Evolutionary conservation across 2,797 vertebrate species (phyloP).

Genomic region (Myotis pilosus): DNA sequence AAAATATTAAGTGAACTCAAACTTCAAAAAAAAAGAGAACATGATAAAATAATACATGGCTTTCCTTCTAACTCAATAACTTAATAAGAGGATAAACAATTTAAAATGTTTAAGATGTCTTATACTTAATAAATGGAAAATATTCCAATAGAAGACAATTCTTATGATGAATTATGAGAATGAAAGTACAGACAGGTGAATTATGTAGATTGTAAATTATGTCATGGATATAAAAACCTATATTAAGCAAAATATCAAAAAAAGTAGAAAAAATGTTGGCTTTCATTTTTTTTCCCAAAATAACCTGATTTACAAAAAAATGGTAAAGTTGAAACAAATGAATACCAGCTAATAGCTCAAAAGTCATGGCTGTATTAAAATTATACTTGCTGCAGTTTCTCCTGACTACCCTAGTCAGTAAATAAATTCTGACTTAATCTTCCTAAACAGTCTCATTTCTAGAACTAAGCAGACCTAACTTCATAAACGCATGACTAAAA

Average conservation of each 20-base stretch:
- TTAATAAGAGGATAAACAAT: not conserved
- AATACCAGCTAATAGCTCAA: not conserved
- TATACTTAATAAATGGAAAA: not conserved
- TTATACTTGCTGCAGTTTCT: not conserved
- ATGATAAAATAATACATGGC: not conserved
- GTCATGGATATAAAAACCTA: not conserved
- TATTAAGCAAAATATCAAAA: slow-evolving; percentile 37
- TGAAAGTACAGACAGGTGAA: slow-evolving; percentile 29
- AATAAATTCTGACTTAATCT: not conserved
- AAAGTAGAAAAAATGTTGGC: not conserved
- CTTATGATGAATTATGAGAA: not conserved
- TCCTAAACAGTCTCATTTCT: not conserved
- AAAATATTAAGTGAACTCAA: not conserved
- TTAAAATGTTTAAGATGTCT: slow-evolving; percentile 27
- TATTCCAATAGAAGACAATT: not conserved
- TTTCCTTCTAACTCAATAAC: not conserved
- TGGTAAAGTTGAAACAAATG: not conserved
- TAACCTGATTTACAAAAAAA: not conserved
- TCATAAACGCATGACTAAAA: not conserved
- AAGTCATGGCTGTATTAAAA: not conserved
- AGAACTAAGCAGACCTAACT: not conserved
- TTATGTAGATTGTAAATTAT: slow-evolving; percentile 24
- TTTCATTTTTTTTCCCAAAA: not conserved
- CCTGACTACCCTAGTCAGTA: not conserved
- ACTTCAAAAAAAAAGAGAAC: not conserved